These are phyloP conservation scores for Euthynnus affinis DNA, from an alignment of 2,797 vertebrate species.

Conservation along the genomic window DNA sequence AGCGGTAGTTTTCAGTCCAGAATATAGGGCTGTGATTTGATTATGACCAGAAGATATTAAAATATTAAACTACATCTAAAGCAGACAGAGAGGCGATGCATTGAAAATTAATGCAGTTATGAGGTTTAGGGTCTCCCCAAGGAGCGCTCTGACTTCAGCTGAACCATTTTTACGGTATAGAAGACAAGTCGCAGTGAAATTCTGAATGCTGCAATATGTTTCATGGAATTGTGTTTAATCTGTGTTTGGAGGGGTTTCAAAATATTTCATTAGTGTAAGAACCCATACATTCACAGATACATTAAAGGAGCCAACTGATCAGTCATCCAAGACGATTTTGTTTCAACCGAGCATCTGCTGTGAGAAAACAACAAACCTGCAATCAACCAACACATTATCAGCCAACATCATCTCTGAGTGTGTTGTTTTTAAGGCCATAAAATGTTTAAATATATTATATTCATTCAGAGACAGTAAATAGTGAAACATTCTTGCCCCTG, in stretches of 20 bases:
- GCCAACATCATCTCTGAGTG: too few relatives aligned
- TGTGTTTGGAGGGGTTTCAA: background rate
- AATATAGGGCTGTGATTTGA: conserved; percentile 44
- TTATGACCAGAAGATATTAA: conserved; percentile 56
- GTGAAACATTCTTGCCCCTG: background rate
- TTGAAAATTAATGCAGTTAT: conserved; percentile 57
- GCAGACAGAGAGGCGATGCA: conserved; percentile 44
- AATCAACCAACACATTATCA: conserved; percentile 4
- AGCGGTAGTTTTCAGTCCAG: conserved; percentile 12
- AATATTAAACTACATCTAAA: conserved; percentile 70
- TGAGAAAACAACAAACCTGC: background rate
- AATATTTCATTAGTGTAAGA: background rate
- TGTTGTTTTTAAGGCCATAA: background rate
- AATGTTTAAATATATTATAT: background rate
- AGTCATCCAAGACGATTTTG: background rate
- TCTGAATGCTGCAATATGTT: background rate
- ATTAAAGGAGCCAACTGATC: background rate
- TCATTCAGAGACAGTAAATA: background rate
- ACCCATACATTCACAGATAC: background rate
- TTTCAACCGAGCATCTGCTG: background rate
- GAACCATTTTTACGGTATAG: conserved; percentile 32
- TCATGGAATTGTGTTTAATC: background rate
- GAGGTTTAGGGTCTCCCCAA: conserved; percentile 46
- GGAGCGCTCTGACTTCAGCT: conserved; percentile 36
- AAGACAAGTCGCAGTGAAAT: conserved; percentile 6